Evolutionary conservation across 1,140 invertebrate species (phyloP).

Genomic region (Bombus waltoni): DNA sequence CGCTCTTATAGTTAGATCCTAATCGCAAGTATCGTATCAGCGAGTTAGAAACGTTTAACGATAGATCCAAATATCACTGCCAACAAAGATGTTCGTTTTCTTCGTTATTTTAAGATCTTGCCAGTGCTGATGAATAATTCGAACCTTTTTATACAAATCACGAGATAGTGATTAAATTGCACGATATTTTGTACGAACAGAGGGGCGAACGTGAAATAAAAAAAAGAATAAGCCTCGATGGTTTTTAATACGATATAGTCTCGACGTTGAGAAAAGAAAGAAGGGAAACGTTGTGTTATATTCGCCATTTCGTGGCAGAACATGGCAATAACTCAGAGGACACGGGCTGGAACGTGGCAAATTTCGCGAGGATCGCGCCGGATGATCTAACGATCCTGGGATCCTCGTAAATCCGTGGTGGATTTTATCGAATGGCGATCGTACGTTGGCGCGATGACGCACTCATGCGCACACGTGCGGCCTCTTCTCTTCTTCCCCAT

Average conservation of each 20-base stretch:
- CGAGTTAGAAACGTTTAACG: too few relatives aligned
- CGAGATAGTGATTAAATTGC: too few relatives aligned
- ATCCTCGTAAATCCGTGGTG: conserved; percentile 56
- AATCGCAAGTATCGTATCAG: too few relatives aligned
- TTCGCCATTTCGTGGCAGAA: not conserved
- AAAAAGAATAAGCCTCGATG: not conserved
- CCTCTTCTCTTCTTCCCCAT: conserved; percentile 45
- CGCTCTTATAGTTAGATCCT: too few relatives aligned
- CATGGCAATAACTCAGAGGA: not conserved
- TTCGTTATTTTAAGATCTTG: too few relatives aligned
- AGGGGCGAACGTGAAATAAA: too few relatives aligned
- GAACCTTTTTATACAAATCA: too few relatives aligned
- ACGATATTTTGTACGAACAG: too few relatives aligned
- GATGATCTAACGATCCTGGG: conserved; percentile 41
- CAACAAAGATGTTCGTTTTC: too few relatives aligned
- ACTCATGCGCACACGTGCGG: conserved; percentile 29
- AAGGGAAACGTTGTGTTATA: not conserved
- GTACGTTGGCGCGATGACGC: conserved; percentile 20
- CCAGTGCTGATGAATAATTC: too few relatives aligned
- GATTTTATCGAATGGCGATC: conserved; percentile 50
- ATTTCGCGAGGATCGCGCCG: conserved; percentile 24
- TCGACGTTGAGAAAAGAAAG: not conserved
- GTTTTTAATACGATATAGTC: not conserved
- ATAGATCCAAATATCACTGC: too few relatives aligned
- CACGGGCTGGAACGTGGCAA: conserved; percentile 16